phyloP scores from a whole-genome alignment of 1,140 invertebrate genomes.

The Pseudachorutes palmiensis region DNA sequence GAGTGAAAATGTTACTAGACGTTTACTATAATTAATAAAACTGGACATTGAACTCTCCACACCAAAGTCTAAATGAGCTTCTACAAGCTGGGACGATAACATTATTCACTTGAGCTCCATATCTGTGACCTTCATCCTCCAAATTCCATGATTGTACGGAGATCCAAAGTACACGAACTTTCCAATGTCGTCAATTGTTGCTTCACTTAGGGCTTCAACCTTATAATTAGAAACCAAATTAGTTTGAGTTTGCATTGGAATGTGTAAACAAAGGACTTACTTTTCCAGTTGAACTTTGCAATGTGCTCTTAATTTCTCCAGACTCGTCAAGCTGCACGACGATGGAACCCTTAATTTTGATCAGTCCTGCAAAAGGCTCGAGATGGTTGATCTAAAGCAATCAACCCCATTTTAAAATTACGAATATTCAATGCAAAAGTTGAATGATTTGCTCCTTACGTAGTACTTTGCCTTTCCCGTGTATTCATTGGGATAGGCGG shows the following conservation, averaged over 20 bases:
- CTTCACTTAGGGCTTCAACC: conserved; percentile 34
- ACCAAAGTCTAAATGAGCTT: too few relatives aligned
- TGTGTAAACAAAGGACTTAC: too few relatives aligned
- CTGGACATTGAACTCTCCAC: too few relatives aligned
- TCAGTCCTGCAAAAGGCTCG: conserved; percentile 29
- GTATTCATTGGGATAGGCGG: conserved; percentile 29
- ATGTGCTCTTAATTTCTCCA: conserved; percentile 56
- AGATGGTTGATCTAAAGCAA: conserved; percentile 39
- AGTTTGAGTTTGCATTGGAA: conserved; percentile 39
- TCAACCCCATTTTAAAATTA: not conserved
- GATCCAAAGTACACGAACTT: conserved; percentile 55
- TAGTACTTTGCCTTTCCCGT: conserved; percentile 31
- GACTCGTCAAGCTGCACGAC: conserved; percentile 53
- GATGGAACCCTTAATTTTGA: conserved; percentile 17
- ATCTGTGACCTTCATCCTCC: conserved; percentile 45
- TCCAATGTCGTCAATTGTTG: conserved; percentile 37
- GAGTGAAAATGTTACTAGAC: too few relatives aligned
- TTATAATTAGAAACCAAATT: conserved; percentile 40
- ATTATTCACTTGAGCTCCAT: not conserved
- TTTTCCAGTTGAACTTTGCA: conserved; percentile 46
- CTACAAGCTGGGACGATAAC: too few relatives aligned
- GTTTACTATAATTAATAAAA: too few relatives aligned
- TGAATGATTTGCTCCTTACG: conserved; percentile 16
- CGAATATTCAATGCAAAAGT: too few relatives aligned
- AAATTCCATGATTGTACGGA: conserved; percentile 59